Evolutionary conservation across 2,888 invertebrate species (phyloP).

Genomic region (Biston stratarius): DNA sequence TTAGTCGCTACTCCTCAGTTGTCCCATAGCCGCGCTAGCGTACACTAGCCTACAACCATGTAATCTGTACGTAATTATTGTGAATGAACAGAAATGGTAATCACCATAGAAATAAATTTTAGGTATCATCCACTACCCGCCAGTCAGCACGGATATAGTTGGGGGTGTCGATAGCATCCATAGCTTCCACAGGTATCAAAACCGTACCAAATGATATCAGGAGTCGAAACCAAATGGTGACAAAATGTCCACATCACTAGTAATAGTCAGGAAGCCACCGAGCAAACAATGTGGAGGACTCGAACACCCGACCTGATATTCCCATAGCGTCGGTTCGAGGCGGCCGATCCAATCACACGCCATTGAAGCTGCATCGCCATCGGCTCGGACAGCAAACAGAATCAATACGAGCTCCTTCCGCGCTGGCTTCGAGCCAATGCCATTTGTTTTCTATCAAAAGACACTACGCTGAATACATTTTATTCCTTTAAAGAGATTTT

Average conservation of each 20-base stretch:
- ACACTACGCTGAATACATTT: slow-evolving; percentile 22
- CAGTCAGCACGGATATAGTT: too few species aligned
- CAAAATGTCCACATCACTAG: background rate
- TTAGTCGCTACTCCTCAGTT: too few species aligned
- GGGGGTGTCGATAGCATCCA: too few species aligned
- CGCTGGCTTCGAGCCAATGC: slow-evolving; percentile 60
- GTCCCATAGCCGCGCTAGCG: too few species aligned
- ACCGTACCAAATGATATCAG: too few species aligned
- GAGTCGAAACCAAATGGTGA: too few species aligned
- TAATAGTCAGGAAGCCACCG: background rate
- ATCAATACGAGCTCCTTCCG: slow-evolving; percentile 58
- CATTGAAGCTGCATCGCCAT: slow-evolving; percentile 43
- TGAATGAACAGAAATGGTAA: too few species aligned
- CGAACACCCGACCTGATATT: slow-evolving; percentile 10
- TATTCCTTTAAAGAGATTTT: background rate
- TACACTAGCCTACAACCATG: too few species aligned
- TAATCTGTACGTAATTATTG: too few species aligned
- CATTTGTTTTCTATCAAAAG: slow-evolving; percentile 60
- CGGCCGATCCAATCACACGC: slow-evolving; percentile 26
- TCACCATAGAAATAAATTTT: too few species aligned
- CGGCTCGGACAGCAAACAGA: slow-evolving; percentile 49
- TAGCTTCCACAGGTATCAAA: too few species aligned
- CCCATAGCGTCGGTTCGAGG: slow-evolving; percentile 2
- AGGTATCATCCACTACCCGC: too few species aligned
- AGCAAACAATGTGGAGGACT: background rate